Conservation (phyloP, 2,888 invertebrate genomes). For the Pyrochroa serraticornis region DNA sequence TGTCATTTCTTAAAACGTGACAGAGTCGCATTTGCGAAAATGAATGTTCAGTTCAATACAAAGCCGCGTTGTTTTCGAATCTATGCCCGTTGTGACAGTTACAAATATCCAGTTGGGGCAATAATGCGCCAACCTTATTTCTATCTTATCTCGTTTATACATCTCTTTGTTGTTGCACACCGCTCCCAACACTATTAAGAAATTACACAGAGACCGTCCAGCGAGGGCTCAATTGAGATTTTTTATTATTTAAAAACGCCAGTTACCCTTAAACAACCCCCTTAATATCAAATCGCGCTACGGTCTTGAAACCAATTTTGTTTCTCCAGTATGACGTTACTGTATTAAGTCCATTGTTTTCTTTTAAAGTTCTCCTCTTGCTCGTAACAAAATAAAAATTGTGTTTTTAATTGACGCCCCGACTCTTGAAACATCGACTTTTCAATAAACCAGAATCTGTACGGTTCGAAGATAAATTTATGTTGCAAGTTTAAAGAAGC, state of each 20-base stretch:
- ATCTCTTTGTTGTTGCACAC: slow-evolving; percentile 6
- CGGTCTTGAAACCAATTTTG: too few relatives aligned
- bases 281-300: too few relatives aligned
- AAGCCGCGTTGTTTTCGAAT: slow-evolving; percentile 38
- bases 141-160: slow-evolving; percentile 9
- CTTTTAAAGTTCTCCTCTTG: too few relatives aligned
- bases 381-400: too few relatives aligned
- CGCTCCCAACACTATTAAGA: too few relatives aligned
- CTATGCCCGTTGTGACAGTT: slow-evolving; percentile 17
- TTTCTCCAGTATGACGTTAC: too few relatives aligned
- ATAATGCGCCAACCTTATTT: slow-evolving; percentile 5
- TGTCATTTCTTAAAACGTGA: slow-evolving; percentile 42
- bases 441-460: not conserved
- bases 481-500: slow-evolving; percentile 19
- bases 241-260: too few relatives aligned
- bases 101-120: slow-evolving; percentile 3
- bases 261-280: too few relatives aligned
- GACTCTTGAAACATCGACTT: not conserved
- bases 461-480: slow-evolving; percentile 22
- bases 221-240: too few relatives aligned
- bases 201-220: too few relatives aligned
- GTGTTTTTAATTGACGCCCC: too few relatives aligned
- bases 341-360: too few relatives aligned
- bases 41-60: slow-evolving; percentile 40
- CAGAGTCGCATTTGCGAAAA: slow-evolving; percentile 38